These are phyloP conservation scores for Plodia interpunctella DNA, from an alignment of 1,140 invertebrate species.

Conservation along the genomic window DNA sequence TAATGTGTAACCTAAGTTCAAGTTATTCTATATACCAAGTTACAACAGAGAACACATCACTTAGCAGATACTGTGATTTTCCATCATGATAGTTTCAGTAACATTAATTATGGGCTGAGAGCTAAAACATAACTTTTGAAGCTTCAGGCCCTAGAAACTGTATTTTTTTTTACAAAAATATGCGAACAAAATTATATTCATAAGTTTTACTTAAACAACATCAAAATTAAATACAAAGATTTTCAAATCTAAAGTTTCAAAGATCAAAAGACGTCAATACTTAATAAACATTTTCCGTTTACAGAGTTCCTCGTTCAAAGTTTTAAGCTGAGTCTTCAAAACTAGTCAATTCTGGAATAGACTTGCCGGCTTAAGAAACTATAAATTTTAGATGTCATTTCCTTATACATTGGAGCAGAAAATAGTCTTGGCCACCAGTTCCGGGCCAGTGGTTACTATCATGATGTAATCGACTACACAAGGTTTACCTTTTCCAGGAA, in stretches of 20 bases:
- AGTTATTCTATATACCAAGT: too few relatives aligned
- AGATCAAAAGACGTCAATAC: background rate
- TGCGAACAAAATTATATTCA: too few relatives aligned
- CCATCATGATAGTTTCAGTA: background rate
- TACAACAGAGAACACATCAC: background rate
- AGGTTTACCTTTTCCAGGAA: background rate
- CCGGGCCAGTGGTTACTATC: background rate
- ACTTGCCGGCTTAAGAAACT: constrained; percentile 17
- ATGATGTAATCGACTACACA: background rate
- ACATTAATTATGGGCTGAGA: background rate
- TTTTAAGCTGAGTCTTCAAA: background rate
- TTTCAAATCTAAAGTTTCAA: too few relatives aligned
- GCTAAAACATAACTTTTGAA: background rate
- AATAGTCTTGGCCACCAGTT: background rate
- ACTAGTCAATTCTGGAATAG: constrained; percentile 8
- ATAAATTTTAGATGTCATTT: constrained; percentile 29
- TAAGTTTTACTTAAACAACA: too few relatives aligned
- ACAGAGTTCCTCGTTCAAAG: background rate
- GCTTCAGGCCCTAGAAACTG: background rate
- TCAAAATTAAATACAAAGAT: too few relatives aligned
- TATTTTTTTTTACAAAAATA: too few relatives aligned
- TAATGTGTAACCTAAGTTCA: too few relatives aligned
- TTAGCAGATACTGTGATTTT: background rate
- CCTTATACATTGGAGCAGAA: constrained; percentile 5
- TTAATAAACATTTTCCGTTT: background rate